These are phyloP conservation scores for Cotesia congregata DNA, from an alignment of 2,888 invertebrate genomes.

Conservation along the genomic window DNA sequence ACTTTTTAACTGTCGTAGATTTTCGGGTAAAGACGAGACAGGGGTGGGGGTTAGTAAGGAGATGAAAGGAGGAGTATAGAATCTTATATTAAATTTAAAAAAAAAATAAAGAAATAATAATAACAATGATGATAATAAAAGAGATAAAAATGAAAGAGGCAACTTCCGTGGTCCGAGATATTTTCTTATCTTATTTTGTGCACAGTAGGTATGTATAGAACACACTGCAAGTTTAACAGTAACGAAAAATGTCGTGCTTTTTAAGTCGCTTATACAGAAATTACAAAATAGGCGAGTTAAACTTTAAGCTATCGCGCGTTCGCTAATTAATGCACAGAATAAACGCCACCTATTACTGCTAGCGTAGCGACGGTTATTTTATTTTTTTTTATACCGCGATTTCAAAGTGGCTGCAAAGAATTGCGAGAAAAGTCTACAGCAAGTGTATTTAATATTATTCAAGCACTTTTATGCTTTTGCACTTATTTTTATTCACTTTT, in stretches of 20 bases:
- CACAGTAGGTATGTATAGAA: conserved; percentile 43
- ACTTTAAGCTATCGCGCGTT: conserved; percentile 56
- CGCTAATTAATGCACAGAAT: conserved; percentile 59
- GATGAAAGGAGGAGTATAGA: neutral
- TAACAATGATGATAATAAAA: neutral
- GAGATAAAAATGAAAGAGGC: neutral
- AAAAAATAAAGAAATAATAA: conserved; percentile 8
- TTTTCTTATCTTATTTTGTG: conserved; percentile 49
- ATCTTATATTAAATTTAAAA: neutral
- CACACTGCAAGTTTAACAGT: neutral
- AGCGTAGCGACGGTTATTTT: conserved; percentile 51
- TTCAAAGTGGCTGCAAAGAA: neutral
- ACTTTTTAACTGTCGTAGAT: conserved; percentile 24
- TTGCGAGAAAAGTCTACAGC: neutral
- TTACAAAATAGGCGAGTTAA: conserved; percentile 42
- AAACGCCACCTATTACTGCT: conserved; percentile 55
- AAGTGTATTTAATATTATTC: neutral
- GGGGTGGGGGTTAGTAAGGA: neutral
- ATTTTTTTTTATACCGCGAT: neutral
- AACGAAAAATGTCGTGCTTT: conserved; percentile 42
- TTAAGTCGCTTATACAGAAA: conserved; percentile 29
- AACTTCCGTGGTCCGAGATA: conserved; percentile 28
- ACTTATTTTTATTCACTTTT: neutral
- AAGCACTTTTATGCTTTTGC: neutral
- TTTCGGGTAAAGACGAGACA: conserved; percentile 25